phyloP scores from a whole-genome alignment of 1,140 invertebrate genomes.

The Trachymyrmex cornetzi region DNA sequence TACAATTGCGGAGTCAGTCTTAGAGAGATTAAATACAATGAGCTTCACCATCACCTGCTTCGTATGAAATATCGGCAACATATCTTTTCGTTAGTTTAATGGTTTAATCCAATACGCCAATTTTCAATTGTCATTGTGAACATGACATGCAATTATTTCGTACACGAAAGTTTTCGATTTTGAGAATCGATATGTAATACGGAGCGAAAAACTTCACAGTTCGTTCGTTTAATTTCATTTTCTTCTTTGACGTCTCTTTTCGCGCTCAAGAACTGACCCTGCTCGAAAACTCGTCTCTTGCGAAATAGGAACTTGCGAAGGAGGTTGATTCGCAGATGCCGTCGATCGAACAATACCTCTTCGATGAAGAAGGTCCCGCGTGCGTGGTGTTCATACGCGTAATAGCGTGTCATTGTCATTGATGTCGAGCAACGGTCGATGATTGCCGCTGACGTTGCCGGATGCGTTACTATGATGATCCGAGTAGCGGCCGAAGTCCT shows the following conservation, averaged over 20 bases:
- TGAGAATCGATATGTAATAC: not conserved
- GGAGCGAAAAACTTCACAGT: constrained; percentile 5
- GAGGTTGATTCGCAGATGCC: not conserved
- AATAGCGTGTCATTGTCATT: constrained; percentile 76
- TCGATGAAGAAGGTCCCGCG: not conserved
- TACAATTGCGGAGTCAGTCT: constrained; percentile 21
- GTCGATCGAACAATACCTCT: constrained; percentile 34
- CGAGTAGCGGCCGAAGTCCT: constrained; percentile 59
- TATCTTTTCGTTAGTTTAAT: not conserved
- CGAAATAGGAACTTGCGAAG: constrained; percentile 38
- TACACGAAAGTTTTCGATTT: not conserved
- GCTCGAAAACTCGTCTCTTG: constrained; percentile 11
- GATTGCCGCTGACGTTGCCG: constrained; percentile 52
- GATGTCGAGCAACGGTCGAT: constrained; percentile 75
- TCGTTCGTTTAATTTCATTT: not conserved
- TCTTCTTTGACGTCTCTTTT: not conserved
- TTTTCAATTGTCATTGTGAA: not conserved
- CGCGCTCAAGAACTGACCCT: not conserved
- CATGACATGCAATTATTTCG: not conserved
- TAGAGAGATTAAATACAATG: not conserved
- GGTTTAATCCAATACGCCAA: not conserved
- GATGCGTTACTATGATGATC: constrained; percentile 12
- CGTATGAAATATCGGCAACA: not conserved
- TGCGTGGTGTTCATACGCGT: constrained; percentile 59
- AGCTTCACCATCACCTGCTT: not conserved